These are phyloP conservation scores for Oryzias javanicus DNA, from an alignment of 2,113 vertebrate species.

Conservation along the genomic window DNA sequence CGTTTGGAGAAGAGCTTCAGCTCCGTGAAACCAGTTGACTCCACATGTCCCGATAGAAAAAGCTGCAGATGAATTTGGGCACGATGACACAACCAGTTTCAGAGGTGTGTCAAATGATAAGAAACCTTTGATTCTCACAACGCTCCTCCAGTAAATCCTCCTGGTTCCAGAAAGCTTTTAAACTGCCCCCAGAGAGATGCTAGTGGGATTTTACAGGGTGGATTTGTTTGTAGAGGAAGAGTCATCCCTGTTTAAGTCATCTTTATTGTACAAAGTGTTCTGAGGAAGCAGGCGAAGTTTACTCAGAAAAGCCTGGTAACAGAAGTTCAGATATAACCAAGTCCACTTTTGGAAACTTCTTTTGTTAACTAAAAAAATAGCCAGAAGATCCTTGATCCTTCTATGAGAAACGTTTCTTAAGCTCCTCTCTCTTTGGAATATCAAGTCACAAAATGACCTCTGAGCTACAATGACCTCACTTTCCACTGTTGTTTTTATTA, in stretches of 20 bases:
- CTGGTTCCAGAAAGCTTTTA: neutral
- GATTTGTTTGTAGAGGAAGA: slow-evolving; percentile 12
- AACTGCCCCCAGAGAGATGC: neutral
- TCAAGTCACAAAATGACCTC: slow-evolving; percentile 6
- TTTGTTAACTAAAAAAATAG: no score
- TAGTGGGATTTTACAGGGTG: neutral
- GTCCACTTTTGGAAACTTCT: no score
- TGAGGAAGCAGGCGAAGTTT: slow-evolving; percentile 9
- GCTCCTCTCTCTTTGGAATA: no score
- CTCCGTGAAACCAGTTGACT: slow-evolving; percentile 21
- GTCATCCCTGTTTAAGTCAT: neutral
- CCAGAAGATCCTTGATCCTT: no score
- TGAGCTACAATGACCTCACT: slow-evolving; percentile 24
- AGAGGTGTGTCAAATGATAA: slow-evolving; percentile 29
- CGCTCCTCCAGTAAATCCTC: slow-evolving; percentile 14
- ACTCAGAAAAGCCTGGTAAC: slow-evolving; percentile 29
- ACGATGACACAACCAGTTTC: slow-evolving; percentile 18
- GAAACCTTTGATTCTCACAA: slow-evolving; percentile 19
- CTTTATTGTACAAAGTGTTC: slow-evolving; percentile 20
- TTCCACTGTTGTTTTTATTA: slow-evolving; percentile 20
- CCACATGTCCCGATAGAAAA: slow-evolving; percentile 9
- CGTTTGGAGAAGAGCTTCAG: slow-evolving; percentile 17
- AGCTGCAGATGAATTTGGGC: slow-evolving; percentile 21
- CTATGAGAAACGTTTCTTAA: no score
- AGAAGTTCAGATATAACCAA: slow-evolving; percentile 3